These are phyloP conservation scores for Phaonia tiefii DNA, from an alignment of 2,888 invertebrate genomes.

Conservation along the genomic window DNA sequence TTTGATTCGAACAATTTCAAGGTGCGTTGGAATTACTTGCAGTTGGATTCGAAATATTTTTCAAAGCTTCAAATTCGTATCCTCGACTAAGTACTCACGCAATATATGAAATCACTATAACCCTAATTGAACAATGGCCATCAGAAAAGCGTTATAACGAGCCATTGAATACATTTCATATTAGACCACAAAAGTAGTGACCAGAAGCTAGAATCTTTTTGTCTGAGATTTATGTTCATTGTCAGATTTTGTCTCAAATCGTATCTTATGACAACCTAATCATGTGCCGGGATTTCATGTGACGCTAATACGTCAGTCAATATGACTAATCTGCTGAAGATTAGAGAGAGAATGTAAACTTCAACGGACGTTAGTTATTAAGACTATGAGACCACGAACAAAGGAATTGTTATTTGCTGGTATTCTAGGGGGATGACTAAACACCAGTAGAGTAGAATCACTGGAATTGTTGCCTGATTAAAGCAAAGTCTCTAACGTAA, in stretches of 20 bases:
- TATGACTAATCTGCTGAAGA: neutral
- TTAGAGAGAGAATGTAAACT: conserved; percentile 15
- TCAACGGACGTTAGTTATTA: neutral
- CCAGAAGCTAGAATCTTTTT: too few relatives aligned
- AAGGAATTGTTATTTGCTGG: conserved; percentile 23
- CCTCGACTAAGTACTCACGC: too few relatives aligned
- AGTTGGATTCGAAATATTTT: too few relatives aligned
- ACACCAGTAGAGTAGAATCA: conserved; percentile 9
- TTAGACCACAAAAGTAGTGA: too few relatives aligned
- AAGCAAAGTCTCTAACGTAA: conserved; percentile 18
- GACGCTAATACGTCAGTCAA: neutral
- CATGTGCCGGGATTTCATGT: neutral
- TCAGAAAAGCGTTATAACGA: too few relatives aligned
- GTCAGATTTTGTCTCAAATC: neutral
- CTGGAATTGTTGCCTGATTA: conserved; percentile 33
- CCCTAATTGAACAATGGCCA: too few relatives aligned
- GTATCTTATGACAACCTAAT: neutral
- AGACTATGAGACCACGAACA: neutral
- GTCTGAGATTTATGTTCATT: neutral
- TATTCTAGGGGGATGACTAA: neutral
- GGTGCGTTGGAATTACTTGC: too few relatives aligned
- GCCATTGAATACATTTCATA: too few relatives aligned
- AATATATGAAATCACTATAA: too few relatives aligned
- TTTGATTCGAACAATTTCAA: too few relatives aligned
- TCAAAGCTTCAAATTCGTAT: too few relatives aligned